These are phyloP conservation scores for Aleiodes testaceus DNA, from an alignment of 2,888 invertebrate genomes.

Conservation along the genomic window DNA sequence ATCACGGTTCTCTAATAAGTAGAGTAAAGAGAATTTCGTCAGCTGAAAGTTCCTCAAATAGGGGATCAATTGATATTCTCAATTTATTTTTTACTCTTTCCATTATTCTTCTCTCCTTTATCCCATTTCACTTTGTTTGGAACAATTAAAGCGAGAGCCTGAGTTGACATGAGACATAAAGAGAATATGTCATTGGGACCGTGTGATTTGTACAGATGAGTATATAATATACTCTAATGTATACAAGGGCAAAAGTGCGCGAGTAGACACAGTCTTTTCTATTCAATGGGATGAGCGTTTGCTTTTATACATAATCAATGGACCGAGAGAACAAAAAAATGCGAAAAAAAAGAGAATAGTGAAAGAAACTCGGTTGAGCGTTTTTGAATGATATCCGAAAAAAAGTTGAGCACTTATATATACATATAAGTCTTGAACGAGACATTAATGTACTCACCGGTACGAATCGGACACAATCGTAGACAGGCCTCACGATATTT, in stretches of 20 bases:
- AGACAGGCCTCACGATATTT: constrained; percentile 25
- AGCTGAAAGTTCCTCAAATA: constrained; percentile 26
- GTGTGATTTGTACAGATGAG: constrained; percentile 35
- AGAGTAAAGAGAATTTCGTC: no score
- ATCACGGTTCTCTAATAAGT: no score
- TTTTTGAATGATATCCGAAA: constrained; percentile 23
- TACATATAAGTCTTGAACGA: constrained; percentile 22
- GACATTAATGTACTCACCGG: constrained; percentile 39
- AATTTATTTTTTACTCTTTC: neutral
- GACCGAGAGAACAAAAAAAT: constrained; percentile 11
- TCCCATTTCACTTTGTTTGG: constrained; percentile 1
- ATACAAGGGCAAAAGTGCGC: neutral
- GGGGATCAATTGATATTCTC: constrained; percentile 29
- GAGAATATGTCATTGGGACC: constrained; percentile 12
- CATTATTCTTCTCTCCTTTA: neutral
- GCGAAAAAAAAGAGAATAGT: neutral
- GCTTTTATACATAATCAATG: constrained; percentile 39
- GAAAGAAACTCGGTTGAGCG: constrained; percentile 10
- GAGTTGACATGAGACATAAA: constrained; percentile 24
- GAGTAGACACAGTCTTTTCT: constrained; percentile 15
- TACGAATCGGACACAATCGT: constrained; percentile 34
- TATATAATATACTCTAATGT: constrained; percentile 17
- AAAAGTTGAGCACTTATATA: constrained; percentile 8
- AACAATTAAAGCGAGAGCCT: constrained; percentile 29
- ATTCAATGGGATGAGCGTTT: constrained; percentile 35